Evolutionary conservation across 2,113 vertebrate species (phyloP), one percentile per base, ranked within the genome.

Genomic region (Hoplias malabaricus): DNA sequence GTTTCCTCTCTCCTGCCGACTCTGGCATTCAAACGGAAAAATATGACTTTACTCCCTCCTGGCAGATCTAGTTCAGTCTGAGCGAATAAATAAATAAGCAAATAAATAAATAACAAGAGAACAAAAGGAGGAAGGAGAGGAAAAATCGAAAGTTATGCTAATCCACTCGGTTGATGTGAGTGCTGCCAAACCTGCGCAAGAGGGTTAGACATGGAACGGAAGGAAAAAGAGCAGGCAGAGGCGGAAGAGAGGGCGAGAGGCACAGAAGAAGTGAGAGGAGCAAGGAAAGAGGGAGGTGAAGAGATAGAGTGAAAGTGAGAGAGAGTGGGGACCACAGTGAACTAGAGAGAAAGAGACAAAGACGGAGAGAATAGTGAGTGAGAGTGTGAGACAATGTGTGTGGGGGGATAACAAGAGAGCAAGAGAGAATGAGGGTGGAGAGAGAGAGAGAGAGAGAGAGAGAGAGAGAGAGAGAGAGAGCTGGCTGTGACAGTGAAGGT

Each of bases 201-300:
- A 50, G 67, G 43, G 34, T 33, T n/a, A 36, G 40, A 57, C 57
- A 69, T 56, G 65, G 75, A 56, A 68, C 42, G 69, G 7, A 5
- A 27, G n/a, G 46, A 57, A 34, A n/a, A 66, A 62, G n/a, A 57
- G 38, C 57, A 65, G 31, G 43, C 4, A 34, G 68, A 31, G 36
- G 29, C 19, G 46, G 36, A 38, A 61, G 53, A 68, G 76, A 57
- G 61, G 90, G 92, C 87, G 74, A 86, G 86, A 89, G 69, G 88
- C 61, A 84, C 88, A 73, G 84, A 70, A 33, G 14, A 21, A 19
- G 33, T 19, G 13, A 31, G 36, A 62, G 29, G 23, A n/a, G 31
- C 2, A 34, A 50, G 63, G 29, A 33, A 34, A 19, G 46, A 14
- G 29, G 5, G 3, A 31, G 50, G 61, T 56, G 19, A 36, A 5